These are phyloP conservation scores for Serripes groenlandicus DNA, from an alignment of 2,888 invertebrate genomes.

Conservation along the genomic window DNA sequence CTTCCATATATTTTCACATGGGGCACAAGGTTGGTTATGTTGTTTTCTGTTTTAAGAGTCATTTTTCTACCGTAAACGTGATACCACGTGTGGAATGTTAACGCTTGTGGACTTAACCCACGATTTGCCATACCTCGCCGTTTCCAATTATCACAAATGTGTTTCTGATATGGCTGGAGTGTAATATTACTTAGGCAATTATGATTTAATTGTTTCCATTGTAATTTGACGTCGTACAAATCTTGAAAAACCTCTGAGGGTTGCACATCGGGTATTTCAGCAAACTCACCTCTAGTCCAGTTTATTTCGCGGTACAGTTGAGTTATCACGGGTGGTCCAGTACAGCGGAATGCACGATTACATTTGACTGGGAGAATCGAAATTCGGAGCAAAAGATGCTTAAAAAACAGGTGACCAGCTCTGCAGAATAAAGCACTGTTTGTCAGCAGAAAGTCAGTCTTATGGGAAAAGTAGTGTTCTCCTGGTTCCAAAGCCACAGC, in stretches of 20 bases:
- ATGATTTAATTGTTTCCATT: neutral
- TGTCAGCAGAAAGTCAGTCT: neutral
- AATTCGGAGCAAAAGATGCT: neutral
- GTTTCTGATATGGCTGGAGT: neutral
- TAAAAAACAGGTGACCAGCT: slow-evolving; percentile 2
- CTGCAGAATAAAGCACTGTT: slow-evolving; percentile 6
- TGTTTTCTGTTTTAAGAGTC: neutral
- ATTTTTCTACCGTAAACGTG: neutral
- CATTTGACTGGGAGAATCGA: neutral
- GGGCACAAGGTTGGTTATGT: neutral
- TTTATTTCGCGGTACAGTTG: slow-evolving; percentile 1
- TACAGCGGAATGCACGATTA: neutral
- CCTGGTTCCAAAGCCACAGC: neutral
- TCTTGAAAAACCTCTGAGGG: slow-evolving; percentile 7
- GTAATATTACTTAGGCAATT: neutral
- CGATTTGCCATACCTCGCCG: neutral
- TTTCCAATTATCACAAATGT: neutral
- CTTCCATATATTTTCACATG: neutral
- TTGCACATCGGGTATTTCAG: neutral
- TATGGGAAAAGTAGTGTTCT: neutral
- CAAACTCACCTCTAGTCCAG: neutral
- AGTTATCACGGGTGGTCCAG: neutral
- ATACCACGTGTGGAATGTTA: slow-evolving; percentile 5
- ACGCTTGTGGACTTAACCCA: neutral
- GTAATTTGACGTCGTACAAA: neutral